Percentiles rank a stretch among this genome's conserved stretches.
These are phyloP conservation scores for Macrobrachium nipponense DNA, from an alignment of 1,140 invertebrate species.

Conservation along the genomic window DNA sequence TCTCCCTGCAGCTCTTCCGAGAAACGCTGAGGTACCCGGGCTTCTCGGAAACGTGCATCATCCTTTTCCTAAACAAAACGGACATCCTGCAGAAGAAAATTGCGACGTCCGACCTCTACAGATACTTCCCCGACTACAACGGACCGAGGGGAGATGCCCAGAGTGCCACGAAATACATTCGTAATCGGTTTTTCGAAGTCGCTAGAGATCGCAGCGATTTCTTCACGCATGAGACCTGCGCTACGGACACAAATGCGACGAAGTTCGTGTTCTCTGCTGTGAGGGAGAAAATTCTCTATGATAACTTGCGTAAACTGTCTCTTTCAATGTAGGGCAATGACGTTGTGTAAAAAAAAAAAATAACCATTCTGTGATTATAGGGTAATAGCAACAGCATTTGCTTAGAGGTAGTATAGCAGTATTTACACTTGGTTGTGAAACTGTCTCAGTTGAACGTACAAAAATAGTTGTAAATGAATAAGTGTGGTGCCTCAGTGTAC, in stretches of 20 bases:
- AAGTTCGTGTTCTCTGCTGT: slow-evolving; percentile 68
- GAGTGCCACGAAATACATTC: slow-evolving; percentile 60
- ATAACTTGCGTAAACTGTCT: slow-evolving; percentile 56
- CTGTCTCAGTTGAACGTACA: no score
- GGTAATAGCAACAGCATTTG: no score
- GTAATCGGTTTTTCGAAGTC: slow-evolving; percentile 45
- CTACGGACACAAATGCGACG: slow-evolving; percentile 69
- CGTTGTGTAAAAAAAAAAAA: no score
- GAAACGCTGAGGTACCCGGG: slow-evolving; percentile 67
- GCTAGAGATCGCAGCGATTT: slow-evolving; percentile 50
- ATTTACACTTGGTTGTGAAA: no score
- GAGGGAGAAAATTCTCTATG: slow-evolving; percentile 69
- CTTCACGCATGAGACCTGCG: slow-evolving; percentile 68
- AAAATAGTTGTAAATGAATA: no score
- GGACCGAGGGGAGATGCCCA: slow-evolving; percentile 62
- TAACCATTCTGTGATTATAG: no score
- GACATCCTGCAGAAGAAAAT: slow-evolving; percentile 71
- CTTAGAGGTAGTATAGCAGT: no score
- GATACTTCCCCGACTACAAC: slow-evolving; percentile 69
- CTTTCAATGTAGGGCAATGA: background rate
- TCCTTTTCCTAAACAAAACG: slow-evolving; percentile 72
- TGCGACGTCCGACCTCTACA: slow-evolving; percentile 66
- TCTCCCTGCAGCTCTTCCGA: slow-evolving; percentile 70
- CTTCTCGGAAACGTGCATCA: slow-evolving; percentile 69
- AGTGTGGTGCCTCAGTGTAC: no score